A percentile compares a stretch with the other conserved stretches of the same genome.
These are phyloP conservation scores for Horisme vitalbata DNA, from an alignment of 2,888 invertebrate genomes.

Conservation along the genomic window DNA sequence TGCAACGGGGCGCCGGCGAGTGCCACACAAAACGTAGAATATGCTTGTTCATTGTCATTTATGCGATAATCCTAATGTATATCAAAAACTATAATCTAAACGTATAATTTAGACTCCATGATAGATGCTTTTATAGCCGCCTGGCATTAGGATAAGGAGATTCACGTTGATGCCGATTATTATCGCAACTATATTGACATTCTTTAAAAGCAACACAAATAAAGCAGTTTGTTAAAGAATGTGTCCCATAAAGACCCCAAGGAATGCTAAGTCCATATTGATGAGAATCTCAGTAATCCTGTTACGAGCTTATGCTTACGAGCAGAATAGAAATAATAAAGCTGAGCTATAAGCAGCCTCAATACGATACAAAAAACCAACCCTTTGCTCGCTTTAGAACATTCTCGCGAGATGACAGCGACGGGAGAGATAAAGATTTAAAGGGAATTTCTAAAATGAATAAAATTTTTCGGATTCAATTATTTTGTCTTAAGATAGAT, in stretches of 20 bases:
- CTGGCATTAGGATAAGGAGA: too few relatives aligned
- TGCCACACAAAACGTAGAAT: too few relatives aligned
- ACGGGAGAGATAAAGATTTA: constrained; percentile 22
- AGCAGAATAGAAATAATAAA: constrained; percentile 38
- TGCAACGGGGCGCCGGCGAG: too few relatives aligned
- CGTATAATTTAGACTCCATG: too few relatives aligned
- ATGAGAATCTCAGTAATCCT: constrained; percentile 25
- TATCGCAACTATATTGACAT: too few relatives aligned
- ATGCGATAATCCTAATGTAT: too few relatives aligned
- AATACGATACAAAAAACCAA: constrained; percentile 17
- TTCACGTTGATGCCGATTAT: too few relatives aligned
- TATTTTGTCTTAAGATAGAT: constrained; percentile 14
- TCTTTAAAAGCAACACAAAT: too few relatives aligned
- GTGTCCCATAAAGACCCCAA: background rate
- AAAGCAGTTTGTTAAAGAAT: background rate
- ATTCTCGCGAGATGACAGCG: constrained; percentile 25
- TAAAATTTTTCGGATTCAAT: constrained; percentile 8
- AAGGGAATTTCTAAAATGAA: constrained; percentile 11
- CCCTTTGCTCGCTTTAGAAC: constrained; percentile 12
- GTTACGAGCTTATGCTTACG: constrained; percentile 14
- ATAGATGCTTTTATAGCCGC: too few relatives aligned
- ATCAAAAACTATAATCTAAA: too few relatives aligned
- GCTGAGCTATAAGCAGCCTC: constrained; percentile 32
- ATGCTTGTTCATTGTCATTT: too few relatives aligned
- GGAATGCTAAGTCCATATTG: constrained; percentile 23